Evolutionary conservation across 2,113 vertebrate genomes (phyloP).

Genomic region (Spilogale gracilis): DNA sequence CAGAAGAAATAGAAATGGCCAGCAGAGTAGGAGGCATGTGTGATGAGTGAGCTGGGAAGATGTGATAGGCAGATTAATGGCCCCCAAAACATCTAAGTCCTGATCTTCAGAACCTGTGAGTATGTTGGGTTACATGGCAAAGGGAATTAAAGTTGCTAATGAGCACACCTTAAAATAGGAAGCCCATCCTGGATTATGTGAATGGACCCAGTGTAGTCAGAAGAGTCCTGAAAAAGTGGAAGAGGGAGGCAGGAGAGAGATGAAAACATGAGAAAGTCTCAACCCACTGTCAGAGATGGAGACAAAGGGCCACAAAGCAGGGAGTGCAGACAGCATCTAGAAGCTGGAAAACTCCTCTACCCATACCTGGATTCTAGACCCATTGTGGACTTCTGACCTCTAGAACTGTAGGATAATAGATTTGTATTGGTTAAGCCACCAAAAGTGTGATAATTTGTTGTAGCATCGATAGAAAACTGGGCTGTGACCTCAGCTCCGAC

Average conservation of each 20-base stretch:
- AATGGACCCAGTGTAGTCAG: background rate
- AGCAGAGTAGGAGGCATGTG: background rate
- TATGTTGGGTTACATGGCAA: background rate
- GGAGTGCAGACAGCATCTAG: background rate
- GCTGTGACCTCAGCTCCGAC: background rate
- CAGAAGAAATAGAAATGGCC: background rate
- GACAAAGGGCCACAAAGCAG: background rate
- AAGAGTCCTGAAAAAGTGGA: background rate
- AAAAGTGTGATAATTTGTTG: background rate
- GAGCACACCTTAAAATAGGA: background rate
- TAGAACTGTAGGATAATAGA: background rate
- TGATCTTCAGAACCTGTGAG: background rate
- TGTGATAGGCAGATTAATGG: background rate
- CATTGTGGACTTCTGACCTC: background rate
- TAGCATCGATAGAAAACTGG: background rate
- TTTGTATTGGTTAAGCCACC: background rate
- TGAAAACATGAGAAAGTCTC: background rate
- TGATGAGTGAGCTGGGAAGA: background rate
- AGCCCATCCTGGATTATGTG: background rate
- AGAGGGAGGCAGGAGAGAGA: background rate
- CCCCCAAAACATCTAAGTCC: background rate
- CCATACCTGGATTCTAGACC: background rate
- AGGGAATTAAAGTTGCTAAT: background rate
- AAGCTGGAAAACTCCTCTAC: background rate
- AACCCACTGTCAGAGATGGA: background rate